Evolutionary conservation across 1,140 invertebrate species (phyloP), one percentile per base, ranked within the genome.

Genomic region (Araneus ventricosus): DNA sequence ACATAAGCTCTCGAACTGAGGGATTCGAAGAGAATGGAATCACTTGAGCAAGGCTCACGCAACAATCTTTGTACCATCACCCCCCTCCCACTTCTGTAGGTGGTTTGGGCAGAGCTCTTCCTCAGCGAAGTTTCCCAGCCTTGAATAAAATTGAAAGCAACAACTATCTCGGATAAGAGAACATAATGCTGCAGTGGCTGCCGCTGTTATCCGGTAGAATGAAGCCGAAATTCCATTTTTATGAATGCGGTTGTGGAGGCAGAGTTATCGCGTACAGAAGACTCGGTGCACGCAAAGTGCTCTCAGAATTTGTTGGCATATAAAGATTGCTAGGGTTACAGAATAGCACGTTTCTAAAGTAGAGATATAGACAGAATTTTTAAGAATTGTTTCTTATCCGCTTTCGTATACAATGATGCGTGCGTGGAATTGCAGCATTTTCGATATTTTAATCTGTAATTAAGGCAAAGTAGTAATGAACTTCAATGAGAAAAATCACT

Each of bases 111-210:
- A 75, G 14, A 20, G 20, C 20, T 22, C 70, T 75, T 27, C 27
- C 63, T 30, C n/a, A 4, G 63, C 8, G 70, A 34, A 75, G 70
- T 75, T 22, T 75, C 20, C 30, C 70, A 34, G 17, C 34, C 27
- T 30, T 75, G 70, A 75, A 75, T 75, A 34, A 75, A 75, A 75
- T 75, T 75, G 70, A 75, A 75, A 75, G 70, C 70, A 75, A 34
- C 27, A 75, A 34, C 70, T 75, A 34, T 30, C 6, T 37, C 5
- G 70, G 30, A 75, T 30, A 75, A 30, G 27, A 22, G 30, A 75
- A 30, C 10, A 75, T 75, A 75, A 75, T 34, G 30, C 27, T 5
- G 34, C 34, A 34, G 30, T 22, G n/a, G n/a, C n/a, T 20, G 22
- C 59, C 22, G 10, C 45, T 67, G 30, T 37, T 34, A 75, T 75